These are phyloP conservation scores for Cinara cedri DNA, from an alignment of 2,888 invertebrate species.

Conservation along the genomic window DNA sequence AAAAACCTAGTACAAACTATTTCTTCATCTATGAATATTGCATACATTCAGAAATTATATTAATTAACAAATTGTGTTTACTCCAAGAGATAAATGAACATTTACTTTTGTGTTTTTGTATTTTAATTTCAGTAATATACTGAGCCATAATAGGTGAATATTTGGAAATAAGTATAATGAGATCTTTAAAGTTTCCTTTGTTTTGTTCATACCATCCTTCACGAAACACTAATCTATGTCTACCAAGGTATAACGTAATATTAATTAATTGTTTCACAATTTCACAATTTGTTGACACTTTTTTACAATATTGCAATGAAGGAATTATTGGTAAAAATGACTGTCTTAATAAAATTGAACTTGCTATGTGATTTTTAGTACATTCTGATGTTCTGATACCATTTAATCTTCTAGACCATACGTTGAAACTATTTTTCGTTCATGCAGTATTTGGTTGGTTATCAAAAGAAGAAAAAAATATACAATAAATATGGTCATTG, in stretches of 20 bases:
- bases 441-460: too few species aligned
- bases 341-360: too few species aligned
- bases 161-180: background rate
- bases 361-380: too few species aligned
- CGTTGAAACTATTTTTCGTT: too few species aligned
- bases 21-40: background rate
- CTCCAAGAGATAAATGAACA: slow-evolving; percentile 18
- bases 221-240: background rate
- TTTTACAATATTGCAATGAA: background rate
- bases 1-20: background rate
- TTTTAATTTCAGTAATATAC: slow-evolving; percentile 12
- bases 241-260: background rate
- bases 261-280: slow-evolving; percentile 5
- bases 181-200: slow-evolving; percentile 27
- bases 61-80: background rate
- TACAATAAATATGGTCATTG: too few species aligned
- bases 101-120: background rate
- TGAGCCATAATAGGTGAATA: slow-evolving; percentile 1
- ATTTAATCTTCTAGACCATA: too few species aligned
- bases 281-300: background rate
- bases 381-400: too few species aligned
- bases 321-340: too few species aligned
- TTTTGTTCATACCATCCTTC: background rate
- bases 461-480: too few species aligned
- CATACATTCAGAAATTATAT: slow-evolving; percentile 2